Percentiles rank a stretch among this genome's conserved stretches.
Conservation (phyloP, 2,113 vertebrate species). For the Tachysurus vachellii region DNA sequence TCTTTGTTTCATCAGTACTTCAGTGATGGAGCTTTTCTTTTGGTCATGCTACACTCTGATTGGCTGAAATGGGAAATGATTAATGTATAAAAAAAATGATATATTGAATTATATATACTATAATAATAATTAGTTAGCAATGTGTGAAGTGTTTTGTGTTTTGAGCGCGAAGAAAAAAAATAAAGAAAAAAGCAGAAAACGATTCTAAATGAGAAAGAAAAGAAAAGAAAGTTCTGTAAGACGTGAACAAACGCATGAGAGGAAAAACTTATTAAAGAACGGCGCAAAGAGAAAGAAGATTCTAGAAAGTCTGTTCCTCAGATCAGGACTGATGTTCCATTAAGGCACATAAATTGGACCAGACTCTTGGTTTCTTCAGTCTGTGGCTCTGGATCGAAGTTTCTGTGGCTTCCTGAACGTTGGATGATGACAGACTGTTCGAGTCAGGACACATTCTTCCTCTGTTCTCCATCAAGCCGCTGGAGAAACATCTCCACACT, state of each 20-base stretch:
- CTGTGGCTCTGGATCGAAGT: slow-evolving; percentile 45
- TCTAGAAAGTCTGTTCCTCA: slow-evolving; percentile 6
- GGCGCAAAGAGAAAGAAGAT: not conserved
- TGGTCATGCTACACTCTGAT: not conserved
- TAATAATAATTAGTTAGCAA: not conserved
- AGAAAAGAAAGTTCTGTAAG: not conserved
- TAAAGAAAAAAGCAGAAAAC: not conserved
- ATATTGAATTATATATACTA: too few species aligned
- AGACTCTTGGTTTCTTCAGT: slow-evolving; percentile 33
- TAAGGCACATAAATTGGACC: slow-evolving; percentile 19
- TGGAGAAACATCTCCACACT: not conserved
- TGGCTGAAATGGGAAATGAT: not conserved
- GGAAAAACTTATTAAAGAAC: not conserved
- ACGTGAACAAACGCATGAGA: too few species aligned
- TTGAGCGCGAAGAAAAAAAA: not conserved
- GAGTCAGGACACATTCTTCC: slow-evolving; percentile 44
- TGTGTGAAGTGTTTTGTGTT: not conserved
- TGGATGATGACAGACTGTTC: slow-evolving; percentile 37
- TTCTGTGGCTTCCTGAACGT: slow-evolving; percentile 42
- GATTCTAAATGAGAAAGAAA: not conserved
- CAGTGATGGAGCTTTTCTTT: not conserved
- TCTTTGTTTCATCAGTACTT: slow-evolving; percentile 39
- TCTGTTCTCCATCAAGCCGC: slow-evolving; percentile 16
- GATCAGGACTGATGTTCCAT: slow-evolving; percentile 35
- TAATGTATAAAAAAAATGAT: not conserved